Evolutionary conservation across 2,888 invertebrate genomes (phyloP).

Genomic region (Cosmia trapezina): DNA sequence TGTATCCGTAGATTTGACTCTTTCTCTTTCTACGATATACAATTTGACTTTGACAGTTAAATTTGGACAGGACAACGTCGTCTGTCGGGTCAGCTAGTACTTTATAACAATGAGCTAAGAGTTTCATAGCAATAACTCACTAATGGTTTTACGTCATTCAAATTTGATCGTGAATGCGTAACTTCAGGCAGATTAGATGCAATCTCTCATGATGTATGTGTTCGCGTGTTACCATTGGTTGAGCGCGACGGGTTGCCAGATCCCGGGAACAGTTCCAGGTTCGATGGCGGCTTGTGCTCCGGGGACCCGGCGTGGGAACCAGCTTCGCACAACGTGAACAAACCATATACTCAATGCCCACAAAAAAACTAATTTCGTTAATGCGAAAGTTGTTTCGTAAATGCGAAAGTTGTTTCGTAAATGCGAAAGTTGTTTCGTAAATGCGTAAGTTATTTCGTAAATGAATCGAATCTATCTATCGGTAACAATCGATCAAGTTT

Average conservation of each 20-base stretch:
- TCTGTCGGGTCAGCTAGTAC: neutral
- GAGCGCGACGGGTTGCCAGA: slow-evolving; percentile 92
- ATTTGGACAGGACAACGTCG: too few relatives aligned
- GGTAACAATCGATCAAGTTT: neutral
- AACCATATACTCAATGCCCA: slow-evolving; percentile 72
- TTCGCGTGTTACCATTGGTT: slow-evolving; percentile 93
- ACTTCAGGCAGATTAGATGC: slow-evolving; percentile 41
- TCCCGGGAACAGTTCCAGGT: slow-evolving; percentile 93
- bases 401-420: slow-evolving; percentile 1
- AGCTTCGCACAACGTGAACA: slow-evolving; percentile 82
- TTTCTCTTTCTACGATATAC: too few relatives aligned
- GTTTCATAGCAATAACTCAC: neutral
- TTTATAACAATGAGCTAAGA: neutral
- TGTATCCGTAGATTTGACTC: too few relatives aligned
- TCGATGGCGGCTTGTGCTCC: slow-evolving; percentile 93
- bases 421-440: neutral
- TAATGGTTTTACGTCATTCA: neutral
- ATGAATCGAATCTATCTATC: neutral
- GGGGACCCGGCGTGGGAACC: slow-evolving; percentile 91
- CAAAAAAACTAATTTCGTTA: slow-evolving; percentile 12
- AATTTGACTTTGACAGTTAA: too few relatives aligned
- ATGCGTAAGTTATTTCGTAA: neutral
- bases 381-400: slow-evolving; percentile 8
- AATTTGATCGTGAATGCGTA: neutral
- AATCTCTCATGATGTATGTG: slow-evolving; percentile 59